These are phyloP conservation scores for Gobius niger DNA, from an alignment of 2,113 vertebrate genomes.

Conservation along the genomic window DNA sequence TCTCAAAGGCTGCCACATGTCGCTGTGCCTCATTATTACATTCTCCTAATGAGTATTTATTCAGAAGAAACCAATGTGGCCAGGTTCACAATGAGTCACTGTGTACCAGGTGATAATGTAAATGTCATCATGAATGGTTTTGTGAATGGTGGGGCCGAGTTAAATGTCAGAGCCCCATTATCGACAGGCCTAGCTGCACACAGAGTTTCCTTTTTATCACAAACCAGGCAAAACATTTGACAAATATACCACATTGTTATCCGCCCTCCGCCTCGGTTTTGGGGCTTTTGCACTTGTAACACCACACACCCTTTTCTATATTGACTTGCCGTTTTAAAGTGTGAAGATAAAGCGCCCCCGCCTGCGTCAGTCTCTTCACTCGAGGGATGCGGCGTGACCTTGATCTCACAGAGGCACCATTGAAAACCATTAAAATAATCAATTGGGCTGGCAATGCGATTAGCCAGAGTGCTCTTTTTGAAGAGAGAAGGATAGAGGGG, in stretches of 20 bases:
- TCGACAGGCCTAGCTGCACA: too few species aligned
- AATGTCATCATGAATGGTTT: slow-evolving; percentile 18
- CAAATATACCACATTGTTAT: too few species aligned
- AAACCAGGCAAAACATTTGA: too few species aligned
- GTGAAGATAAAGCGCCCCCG: slow-evolving; percentile 3
- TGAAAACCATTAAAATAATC: slow-evolving; percentile 67
- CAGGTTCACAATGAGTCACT: slow-evolving; percentile 38
- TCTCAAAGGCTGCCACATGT: slow-evolving; percentile 39
- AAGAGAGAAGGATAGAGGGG: slow-evolving; percentile 21
- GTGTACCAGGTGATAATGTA: slow-evolving; percentile 1
- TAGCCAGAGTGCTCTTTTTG: slow-evolving; percentile 67
- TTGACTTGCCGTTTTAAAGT: slow-evolving; percentile 11
- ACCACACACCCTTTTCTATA: too few species aligned
- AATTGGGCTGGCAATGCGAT: slow-evolving; percentile 70
- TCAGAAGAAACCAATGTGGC: slow-evolving; percentile 23
- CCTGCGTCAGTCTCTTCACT: slow-evolving; percentile 21
- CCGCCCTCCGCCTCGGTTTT: too few species aligned
- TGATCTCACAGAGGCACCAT: slow-evolving; percentile 26
- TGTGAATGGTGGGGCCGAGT: neutral
- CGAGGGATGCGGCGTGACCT: slow-evolving; percentile 39
- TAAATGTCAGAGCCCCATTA: neutral
- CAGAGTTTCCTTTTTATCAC: too few species aligned
- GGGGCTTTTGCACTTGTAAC: too few species aligned
- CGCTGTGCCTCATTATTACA: slow-evolving; percentile 23
- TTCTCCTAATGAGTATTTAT: neutral